Percentiles rank a stretch among this genome's conserved stretches.
These are phyloP conservation scores for Narcine bancroftii DNA, from an alignment of 2,113 vertebrate genomes.

Conservation along the genomic window DNA sequence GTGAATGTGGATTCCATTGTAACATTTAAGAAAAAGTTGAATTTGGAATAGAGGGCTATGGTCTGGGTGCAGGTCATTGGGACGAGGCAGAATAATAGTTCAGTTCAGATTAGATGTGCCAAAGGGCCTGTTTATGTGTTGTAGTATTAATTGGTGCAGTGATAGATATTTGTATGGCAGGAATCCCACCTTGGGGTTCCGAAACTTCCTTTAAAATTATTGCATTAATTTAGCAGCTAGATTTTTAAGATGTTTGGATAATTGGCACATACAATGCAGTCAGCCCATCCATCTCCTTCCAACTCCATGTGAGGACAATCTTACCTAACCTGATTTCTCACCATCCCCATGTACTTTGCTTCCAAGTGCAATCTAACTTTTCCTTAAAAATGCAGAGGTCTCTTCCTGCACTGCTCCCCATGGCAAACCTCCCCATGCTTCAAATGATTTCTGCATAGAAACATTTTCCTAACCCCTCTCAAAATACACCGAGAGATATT, in stretches of 20 bases:
- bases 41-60: too few relatives aligned
- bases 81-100: too few relatives aligned
- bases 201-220: not conserved
- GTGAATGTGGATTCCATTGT: too few relatives aligned
- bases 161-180: not conserved
- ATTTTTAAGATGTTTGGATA: not conserved
- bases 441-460: not conserved
- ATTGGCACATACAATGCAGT: not conserved
- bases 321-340: not conserved
- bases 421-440: not conserved
- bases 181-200: not conserved
- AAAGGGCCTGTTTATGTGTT: too few relatives aligned
- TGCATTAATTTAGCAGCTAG: not conserved
- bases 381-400: not conserved
- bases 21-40: too few relatives aligned
- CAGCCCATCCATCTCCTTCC: not conserved
- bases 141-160: too few relatives aligned
- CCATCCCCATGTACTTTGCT: not conserved
- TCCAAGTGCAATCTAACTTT: not conserved
- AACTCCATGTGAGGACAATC: not conserved
- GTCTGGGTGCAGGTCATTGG: too few relatives aligned
- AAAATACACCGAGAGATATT: not conserved
- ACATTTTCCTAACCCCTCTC: not conserved
- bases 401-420: not conserved
- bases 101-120: too few relatives aligned